A percentile compares a stretch with the other conserved stretches of the same genome.
Evolutionary conservation across 1,140 invertebrate genomes (phyloP).

Genomic region (Drosophila kurseongensis): DNA sequence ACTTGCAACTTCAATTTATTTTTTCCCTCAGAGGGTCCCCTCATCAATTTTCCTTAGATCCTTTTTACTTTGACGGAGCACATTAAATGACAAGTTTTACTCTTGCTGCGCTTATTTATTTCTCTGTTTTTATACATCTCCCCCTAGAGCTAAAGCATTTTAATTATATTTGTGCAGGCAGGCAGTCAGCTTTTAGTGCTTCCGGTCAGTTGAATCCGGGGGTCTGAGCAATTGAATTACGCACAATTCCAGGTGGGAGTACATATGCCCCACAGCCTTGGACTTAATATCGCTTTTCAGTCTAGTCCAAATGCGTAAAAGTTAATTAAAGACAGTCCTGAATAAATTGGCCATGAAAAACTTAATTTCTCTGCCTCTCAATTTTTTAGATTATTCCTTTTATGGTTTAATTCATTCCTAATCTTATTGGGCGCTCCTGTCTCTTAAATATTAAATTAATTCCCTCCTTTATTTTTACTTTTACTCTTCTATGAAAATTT

Average conservation of each 20-base stretch:
- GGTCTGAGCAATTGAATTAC: constrained; percentile 66
- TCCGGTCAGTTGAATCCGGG: constrained; percentile 63
- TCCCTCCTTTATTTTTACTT: too few relatives aligned
- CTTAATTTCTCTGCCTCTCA: not conserved
- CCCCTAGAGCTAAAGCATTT: constrained; percentile 53
- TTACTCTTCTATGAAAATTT: not conserved
- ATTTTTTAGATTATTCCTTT: not conserved
- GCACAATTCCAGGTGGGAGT: constrained; percentile 65
- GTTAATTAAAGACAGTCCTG: constrained; percentile 63
- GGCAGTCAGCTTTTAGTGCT: constrained; percentile 70
- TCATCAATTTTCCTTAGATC: constrained; percentile 38
- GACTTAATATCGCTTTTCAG: constrained; percentile 43
- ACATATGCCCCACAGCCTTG: constrained; percentile 51
- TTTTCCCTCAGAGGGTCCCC: constrained; percentile 5
- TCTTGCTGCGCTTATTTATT: constrained; percentile 40
- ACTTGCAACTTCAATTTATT: constrained; percentile 20
- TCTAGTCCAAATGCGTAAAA: constrained; percentile 49
- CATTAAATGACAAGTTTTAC: constrained; percentile 74
- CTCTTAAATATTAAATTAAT: too few relatives aligned
- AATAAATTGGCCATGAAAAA: constrained; percentile 50
- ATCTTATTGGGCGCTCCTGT: too few relatives aligned
- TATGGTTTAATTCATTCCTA: too few relatives aligned
- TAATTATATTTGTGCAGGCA: constrained; percentile 80
- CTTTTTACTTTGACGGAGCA: constrained; percentile 59
- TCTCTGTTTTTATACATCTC: constrained; percentile 26